phyloP scores from a whole-genome alignment of 2,113 vertebrate species.

The Phrynosoma platyrhinos region DNA sequence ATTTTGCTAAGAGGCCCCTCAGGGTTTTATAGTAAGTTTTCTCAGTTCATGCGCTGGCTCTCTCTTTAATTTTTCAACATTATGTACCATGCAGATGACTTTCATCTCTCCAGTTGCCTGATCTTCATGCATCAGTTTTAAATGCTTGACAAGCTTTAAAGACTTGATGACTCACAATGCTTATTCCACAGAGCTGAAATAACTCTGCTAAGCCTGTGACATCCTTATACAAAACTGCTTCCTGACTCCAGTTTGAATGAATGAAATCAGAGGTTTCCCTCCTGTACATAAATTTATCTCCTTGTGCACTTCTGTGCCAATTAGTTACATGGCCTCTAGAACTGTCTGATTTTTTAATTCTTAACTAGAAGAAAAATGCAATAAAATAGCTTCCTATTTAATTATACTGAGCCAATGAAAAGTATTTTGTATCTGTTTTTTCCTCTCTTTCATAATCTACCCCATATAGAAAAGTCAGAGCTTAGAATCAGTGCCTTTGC shows the following conservation, averaged over 20 bases:
- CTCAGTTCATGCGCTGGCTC: slow-evolving; percentile 8
- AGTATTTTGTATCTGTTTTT: neutral
- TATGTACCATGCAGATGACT: slow-evolving; percentile 10
- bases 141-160: slow-evolving; percentile 18
- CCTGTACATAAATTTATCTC: neutral
- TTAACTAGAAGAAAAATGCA: neutral
- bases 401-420: neutral
- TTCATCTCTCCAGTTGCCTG: slow-evolving; percentile 11
- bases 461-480: neutral
- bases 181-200: slow-evolving; percentile 8
- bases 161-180: slow-evolving; percentile 6
- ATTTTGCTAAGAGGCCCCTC: slow-evolving; percentile 23
- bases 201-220: neutral
- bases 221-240: slow-evolving; percentile 7
- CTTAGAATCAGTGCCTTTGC: neutral
- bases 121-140: slow-evolving; percentile 32
- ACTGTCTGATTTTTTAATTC: neutral
- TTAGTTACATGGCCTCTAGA: neutral
- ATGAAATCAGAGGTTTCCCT: neutral
- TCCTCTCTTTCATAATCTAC: neutral
- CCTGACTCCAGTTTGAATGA: neutral
- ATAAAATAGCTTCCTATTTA: neutral
- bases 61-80: slow-evolving; percentile 33
- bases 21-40: slow-evolving; percentile 16
- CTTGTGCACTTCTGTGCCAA: neutral